Base-by-base conservation (phyloP, 1,140 invertebrate genomes). In the Caenorhabditis latens region DNA sequence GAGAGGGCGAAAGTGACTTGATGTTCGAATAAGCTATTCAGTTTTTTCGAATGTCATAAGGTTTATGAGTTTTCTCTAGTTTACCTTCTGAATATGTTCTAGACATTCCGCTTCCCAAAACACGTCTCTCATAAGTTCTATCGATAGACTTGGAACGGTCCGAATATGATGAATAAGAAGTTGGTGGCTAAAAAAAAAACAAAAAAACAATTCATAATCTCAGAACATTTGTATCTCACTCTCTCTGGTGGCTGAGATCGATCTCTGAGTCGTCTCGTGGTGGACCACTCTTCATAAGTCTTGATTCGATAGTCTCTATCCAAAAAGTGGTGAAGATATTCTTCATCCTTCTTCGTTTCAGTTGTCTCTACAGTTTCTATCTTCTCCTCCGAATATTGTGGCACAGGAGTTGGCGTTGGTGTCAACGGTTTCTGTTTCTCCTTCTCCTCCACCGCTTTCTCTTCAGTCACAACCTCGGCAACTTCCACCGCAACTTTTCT, bases 71-170 rank as follows among this genome's bases (percentile, higher is more conserved):
- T 32, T 2, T 32, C 5, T n/a, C 16, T n/a, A 32, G 21, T 32
- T 16, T 79, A 79, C 71, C 71, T 79, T 79, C 71, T 2, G 71
- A 79, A 53, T 79, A 79, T 6, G 71, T 79, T 42, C 71, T 79
- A 42, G 46, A 79, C 43, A 79, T 50, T 24, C 7, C 46, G 24
- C 46, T 79, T 7, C 46, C 71, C 43, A 53, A 13, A 8, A 24
- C 9, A 21, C 46, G 43, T 21, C 46, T 48, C 14, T 79, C 71
- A 50, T 79, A 79, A 9, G 19, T 50, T 50, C 71, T 79, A 14
- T 79, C 71, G 24, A 79, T 79, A 4, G 71, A 79, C 53, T 19
- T 48, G 13, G 71, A 79, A 4, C 71, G 43, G 24, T 79, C 71
- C 4, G 71, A 79, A 24, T 79, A 79, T 13, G 71, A 79, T 5